phyloP scores from a whole-genome alignment of 2,113 vertebrate species.

The Hipposideros armiger region DNA sequence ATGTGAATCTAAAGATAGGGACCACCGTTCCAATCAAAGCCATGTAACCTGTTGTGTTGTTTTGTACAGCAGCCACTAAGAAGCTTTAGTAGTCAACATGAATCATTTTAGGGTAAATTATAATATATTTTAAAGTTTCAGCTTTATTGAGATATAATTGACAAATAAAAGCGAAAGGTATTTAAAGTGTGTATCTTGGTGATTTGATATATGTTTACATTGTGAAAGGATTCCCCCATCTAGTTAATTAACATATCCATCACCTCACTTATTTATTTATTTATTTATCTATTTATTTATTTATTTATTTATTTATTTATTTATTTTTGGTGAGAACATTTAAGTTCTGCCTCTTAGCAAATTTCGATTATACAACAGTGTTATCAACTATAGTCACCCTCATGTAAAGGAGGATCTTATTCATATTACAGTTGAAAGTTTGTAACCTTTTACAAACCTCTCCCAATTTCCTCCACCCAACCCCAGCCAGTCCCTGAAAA shows the following conservation, averaged over 20 bases:
- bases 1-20: background rate
- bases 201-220: background rate
- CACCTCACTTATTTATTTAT: background rate
- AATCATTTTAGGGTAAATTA: background rate
- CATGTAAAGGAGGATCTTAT: background rate
- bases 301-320: background rate
- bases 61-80: background rate
- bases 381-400: background rate
- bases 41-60: background rate
- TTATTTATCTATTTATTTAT: background rate
- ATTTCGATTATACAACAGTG: background rate
- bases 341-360: slow-evolving; percentile 10
- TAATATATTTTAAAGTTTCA: background rate
- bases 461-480: too few species aligned
- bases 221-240: background rate
- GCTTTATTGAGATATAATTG: background rate
- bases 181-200: background rate
- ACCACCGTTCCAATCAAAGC: background rate
- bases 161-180: background rate
- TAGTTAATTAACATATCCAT: background rate
- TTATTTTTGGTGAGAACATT: background rate
- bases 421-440: background rate
- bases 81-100: background rate
- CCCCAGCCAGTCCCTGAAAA: background rate
- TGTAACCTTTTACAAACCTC: background rate